These are phyloP conservation scores for Didymodactylos carnosus DNA, from an alignment of 2,888 invertebrate genomes.

Conservation along the genomic window DNA sequence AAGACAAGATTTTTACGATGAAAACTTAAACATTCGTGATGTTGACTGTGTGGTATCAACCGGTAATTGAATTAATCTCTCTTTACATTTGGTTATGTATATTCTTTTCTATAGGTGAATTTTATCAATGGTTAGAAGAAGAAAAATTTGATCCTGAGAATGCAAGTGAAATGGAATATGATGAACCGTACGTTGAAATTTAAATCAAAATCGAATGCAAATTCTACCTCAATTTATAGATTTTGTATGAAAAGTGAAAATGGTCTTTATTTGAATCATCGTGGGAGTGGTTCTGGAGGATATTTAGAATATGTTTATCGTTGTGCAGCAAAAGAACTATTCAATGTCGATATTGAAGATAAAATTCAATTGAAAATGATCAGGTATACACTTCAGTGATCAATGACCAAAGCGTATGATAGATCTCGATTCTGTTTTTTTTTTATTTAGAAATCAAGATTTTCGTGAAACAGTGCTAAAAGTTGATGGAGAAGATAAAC, in stretches of 20 bases:
- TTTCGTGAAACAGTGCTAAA: conserved; percentile 62
- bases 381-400: too few species aligned
- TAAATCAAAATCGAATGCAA: not conserved
- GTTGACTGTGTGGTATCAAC: conserved; percentile 94
- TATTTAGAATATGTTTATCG: conserved; percentile 67
- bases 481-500: conserved; percentile 45
- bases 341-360: conserved; percentile 31
- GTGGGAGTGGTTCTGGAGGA: conserved; percentile 69
- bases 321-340: conserved; percentile 56
- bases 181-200: conserved; percentile 41
- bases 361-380: conserved; percentile 12
- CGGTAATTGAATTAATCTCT: conserved; percentile 40
- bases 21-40: conserved; percentile 53
- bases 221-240: not conserved
- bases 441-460: conserved; percentile 57
- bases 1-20: conserved; percentile 65
- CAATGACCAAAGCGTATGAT: too few species aligned
- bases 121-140: conserved; percentile 30
- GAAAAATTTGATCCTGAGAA: not conserved
- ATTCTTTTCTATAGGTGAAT: not conserved
- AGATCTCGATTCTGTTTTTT: conserved; percentile 7
- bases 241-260: conserved; percentile 6
- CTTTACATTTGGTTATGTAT: too few species aligned
- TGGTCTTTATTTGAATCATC: conserved; percentile 32
- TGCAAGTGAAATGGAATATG: conserved; percentile 17